Conservation (phyloP, 2,113 vertebrate genomes). For the Apaloderma vittatum region DNA sequence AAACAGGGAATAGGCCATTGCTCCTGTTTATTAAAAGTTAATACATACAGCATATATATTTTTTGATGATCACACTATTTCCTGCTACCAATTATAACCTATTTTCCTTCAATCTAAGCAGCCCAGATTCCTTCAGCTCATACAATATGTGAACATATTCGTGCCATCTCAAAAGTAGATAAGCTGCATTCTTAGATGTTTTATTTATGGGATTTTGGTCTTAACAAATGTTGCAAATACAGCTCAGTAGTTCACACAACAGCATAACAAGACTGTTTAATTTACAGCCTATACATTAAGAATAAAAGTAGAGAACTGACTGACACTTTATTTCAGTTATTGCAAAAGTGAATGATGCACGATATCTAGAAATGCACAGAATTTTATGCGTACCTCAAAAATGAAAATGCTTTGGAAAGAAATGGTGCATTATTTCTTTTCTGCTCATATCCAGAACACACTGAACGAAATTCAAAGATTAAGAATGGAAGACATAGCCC, state of each 20-base stretch:
- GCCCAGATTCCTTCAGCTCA: background rate
- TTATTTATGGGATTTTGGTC: slow-evolving; percentile 38
- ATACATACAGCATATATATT: background rate
- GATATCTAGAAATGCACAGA: background rate
- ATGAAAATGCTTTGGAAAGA: background rate
- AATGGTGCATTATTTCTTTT: background rate
- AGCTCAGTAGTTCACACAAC: background rate
- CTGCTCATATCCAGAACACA: background rate
- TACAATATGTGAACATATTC: background rate
- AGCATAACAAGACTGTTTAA: background rate
- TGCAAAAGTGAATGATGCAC: background rate
- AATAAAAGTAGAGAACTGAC: background rate
- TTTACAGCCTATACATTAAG: background rate
- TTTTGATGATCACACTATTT: background rate
- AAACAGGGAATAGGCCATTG: background rate
- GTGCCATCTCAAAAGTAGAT: slow-evolving; percentile 8
- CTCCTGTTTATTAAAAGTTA: background rate
- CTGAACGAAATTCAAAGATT: background rate
- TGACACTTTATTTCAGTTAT: background rate
- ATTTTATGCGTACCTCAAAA: background rate
- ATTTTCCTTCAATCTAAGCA: background rate
- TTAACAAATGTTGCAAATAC: slow-evolving; percentile 30
- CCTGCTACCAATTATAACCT: background rate
- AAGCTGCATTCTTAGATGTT: slow-evolving; percentile 10
- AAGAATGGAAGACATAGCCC: background rate